A percentile compares a stretch with the other conserved stretches of the same genome.
These are phyloP conservation scores for Phoxinus phoxinus DNA, from an alignment of 2,113 vertebrate species.

Conservation along the genomic window DNA sequence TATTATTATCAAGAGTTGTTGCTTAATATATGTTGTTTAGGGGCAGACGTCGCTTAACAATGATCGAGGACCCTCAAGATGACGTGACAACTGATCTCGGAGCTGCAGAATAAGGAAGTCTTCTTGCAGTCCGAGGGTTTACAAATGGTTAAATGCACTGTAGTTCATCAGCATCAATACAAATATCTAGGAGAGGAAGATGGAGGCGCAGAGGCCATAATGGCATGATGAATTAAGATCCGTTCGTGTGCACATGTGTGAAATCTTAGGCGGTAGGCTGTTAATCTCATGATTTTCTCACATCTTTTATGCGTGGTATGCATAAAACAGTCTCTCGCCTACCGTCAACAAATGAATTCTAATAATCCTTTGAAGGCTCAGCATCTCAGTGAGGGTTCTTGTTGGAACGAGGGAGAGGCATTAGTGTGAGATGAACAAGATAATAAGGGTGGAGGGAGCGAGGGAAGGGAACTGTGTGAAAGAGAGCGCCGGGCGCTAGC, in stretches of 20 bases:
- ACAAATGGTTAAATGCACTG: constrained; percentile 38
- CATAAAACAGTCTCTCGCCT: constrained; percentile 39
- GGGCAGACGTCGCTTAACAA: constrained; percentile 47
- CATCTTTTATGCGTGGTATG: constrained; percentile 51
- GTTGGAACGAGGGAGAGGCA: constrained; percentile 43
- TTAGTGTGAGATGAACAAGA: constrained; percentile 53
- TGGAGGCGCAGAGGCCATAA: constrained; percentile 45
- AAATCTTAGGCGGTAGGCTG: constrained; percentile 1
- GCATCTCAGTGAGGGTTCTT: constrained; percentile 31
- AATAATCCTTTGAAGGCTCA: constrained; percentile 46
- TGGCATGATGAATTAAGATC: constrained; percentile 27
- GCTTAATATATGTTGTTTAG: constrained; percentile 45
- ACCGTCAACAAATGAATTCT: constrained; percentile 50
- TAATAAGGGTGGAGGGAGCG: constrained; percentile 37
- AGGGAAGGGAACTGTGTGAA: constrained; percentile 17
- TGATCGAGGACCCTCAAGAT: constrained; percentile 11
- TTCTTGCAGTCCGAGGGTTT: neutral
- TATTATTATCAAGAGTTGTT: no score
- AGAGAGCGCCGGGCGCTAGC: neutral
- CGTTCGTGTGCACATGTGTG: constrained; percentile 22
- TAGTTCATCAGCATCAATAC: constrained; percentile 73
- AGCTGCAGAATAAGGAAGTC: neutral
- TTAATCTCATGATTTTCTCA: constrained; percentile 47
- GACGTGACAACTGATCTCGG: neutral
- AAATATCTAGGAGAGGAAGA: constrained; percentile 67